Evolutionary conservation across 2,888 invertebrate species (phyloP).

Genomic region (Podabrus alpinus): DNA sequence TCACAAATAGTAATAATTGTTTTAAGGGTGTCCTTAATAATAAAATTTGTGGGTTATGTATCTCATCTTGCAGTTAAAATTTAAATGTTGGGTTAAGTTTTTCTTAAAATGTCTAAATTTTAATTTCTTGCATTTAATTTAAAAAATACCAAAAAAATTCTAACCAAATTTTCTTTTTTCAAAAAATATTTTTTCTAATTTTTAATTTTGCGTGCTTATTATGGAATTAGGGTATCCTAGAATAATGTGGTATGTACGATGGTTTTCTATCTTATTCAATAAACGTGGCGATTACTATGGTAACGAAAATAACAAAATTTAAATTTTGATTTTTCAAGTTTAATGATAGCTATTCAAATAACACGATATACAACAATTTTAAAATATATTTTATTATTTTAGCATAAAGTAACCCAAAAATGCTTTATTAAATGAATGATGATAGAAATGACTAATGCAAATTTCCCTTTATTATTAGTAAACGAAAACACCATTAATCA

Average conservation of each 20-base stretch:
- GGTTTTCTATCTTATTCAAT: background rate
- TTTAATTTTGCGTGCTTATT: background rate
- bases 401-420: background rate
- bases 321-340: background rate
- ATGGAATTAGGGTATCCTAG: background rate
- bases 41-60: too few species aligned
- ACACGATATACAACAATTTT: background rate
- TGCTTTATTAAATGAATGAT: background rate
- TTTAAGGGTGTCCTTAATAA: too few species aligned
- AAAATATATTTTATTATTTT: background rate
- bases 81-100: too few species aligned
- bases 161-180: too few species aligned
- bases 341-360: background rate
- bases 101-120: too few species aligned
- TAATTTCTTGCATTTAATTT: too few species aligned
- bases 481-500: background rate
- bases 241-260: background rate
- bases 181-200: background rate
- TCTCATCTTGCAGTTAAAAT: too few species aligned
- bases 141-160: too few species aligned
- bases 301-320: background rate
- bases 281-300: background rate
- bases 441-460: conserved; percentile 17
- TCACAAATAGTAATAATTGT: too few species aligned
- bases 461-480: conserved; percentile 7